Evolutionary conservation across 1,140 invertebrate genomes (phyloP), one percentile per base, ranked within the genome.

Genomic region (Drosophila ohnishii): DNA sequence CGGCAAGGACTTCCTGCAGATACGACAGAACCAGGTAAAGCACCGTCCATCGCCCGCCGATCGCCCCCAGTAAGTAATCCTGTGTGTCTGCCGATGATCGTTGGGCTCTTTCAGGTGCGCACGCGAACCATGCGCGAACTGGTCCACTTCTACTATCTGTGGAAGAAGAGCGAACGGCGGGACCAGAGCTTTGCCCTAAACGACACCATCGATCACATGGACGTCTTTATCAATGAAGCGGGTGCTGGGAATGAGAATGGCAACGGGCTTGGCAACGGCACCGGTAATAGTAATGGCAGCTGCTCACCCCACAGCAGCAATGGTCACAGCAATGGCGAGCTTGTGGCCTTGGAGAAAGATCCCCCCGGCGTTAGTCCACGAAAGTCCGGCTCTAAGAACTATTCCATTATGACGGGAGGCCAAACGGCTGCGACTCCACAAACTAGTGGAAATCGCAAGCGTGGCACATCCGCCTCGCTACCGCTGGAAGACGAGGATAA

Each of bases 151-250:
- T 99, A 99, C 93, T 99, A 99, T 90, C 94, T 99, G 34, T 99
- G 98, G 98, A 99, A 99, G 92, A 99, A 99, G 93, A 99, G 98
- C 50, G 98, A 99, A 92, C 93, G 98, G 42, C 97, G 99, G 92
- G 98, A 99, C 96, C 82, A 90, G 19, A 84, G 86, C 67, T 91
- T 90, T 60, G 84, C 74, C 14, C 74, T 89, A 0, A 83, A 91
- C 32, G 87, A 91, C 53, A 91, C 90, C 19, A 88, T 91, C 30
- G 90, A 91, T 73, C 90, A 91, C 59, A 91, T 91, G 90, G 90
- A 91, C 63, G 85, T 75, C 3, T 91, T 91, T 28, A 75, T 91
- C 14, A 91, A 91, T 53, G 90, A 91, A 60, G 66, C 62, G 25
- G 78, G 74, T 14, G 45, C 67, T 22, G 78, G 64, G 0, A 82